These are phyloP conservation scores for Meganola albula DNA, from an alignment of 2,888 invertebrate genomes.

Conservation along the genomic window DNA sequence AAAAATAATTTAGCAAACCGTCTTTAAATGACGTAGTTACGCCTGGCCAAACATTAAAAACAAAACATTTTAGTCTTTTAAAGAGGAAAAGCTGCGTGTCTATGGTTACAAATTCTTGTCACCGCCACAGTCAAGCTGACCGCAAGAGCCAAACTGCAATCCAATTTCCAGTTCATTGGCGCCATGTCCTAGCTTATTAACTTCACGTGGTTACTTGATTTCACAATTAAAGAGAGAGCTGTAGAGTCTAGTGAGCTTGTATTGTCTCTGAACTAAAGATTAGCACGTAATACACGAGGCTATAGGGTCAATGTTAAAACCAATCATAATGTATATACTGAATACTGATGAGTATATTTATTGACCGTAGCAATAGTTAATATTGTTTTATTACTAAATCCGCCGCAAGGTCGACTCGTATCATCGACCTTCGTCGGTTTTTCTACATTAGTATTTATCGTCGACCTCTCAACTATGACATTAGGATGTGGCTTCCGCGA, in stretches of 20 bases:
- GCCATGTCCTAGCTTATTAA: no score
- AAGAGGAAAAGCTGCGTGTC: no score
- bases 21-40: no score
- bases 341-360: constrained; percentile 28
- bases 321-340: constrained; percentile 25
- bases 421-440: constrained; percentile 27
- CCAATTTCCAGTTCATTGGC: no score
- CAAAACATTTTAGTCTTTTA: no score
- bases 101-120: no score
- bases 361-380: constrained; percentile 28
- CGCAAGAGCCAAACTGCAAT: no score
- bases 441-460: constrained; percentile 22
- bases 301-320: constrained; percentile 29
- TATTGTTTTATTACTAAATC: constrained; percentile 34
- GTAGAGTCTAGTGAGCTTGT: background rate
- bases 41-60: no score
- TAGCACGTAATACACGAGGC: constrained; percentile 17
- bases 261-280: background rate
- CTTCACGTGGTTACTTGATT: no score
- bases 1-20: no score
- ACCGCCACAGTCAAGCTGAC: no score
- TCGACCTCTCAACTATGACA: constrained; percentile 16
- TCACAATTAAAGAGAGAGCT: background rate
- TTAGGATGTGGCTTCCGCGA: constrained; percentile 30
- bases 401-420: constrained; percentile 32